These are phyloP conservation scores for Pristis pectinata DNA, from an alignment of 2,797 vertebrate genomes.

Conservation along the genomic window DNA sequence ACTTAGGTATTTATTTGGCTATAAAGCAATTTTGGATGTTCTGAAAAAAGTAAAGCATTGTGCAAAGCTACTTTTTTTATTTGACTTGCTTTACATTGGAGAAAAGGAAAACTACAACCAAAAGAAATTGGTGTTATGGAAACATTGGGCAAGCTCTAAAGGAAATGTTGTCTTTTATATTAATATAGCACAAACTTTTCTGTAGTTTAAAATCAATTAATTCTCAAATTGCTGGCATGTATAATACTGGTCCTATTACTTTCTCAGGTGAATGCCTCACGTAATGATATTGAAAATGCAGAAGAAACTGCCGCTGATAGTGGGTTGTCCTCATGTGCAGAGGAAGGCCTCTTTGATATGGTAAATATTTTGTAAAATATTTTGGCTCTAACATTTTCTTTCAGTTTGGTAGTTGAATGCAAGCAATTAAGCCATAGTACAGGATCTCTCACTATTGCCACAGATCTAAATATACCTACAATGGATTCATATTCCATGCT, in stretches of 20 bases:
- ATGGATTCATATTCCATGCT: background rate
- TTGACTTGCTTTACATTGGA: background rate
- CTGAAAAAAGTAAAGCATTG: too few species aligned
- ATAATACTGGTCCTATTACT: conserved; percentile 13
- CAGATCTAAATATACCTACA: background rate
- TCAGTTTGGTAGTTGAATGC: background rate
- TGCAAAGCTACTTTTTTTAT: too few species aligned
- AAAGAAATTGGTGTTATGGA: background rate
- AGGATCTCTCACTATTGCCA: background rate
- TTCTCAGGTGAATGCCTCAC: conserved; percentile 73
- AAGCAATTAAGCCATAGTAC: background rate
- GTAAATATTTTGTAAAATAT: conserved; percentile 50
- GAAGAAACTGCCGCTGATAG: conserved; percentile 59
- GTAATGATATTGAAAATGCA: conserved; percentile 77
- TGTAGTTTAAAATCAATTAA: background rate
- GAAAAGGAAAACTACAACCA: background rate
- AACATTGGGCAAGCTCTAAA: background rate
- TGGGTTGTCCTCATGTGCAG: conserved; percentile 54
- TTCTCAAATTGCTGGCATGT: background rate
- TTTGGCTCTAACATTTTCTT: background rate
- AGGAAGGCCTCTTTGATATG: conserved; percentile 85
- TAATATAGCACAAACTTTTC: background rate
- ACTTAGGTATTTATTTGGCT: too few species aligned
- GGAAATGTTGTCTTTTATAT: background rate
- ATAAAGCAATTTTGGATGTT: too few species aligned